phyloP scores from a whole-genome alignment of 2,113 vertebrate species.

The Dermatemys mawii region DNA sequence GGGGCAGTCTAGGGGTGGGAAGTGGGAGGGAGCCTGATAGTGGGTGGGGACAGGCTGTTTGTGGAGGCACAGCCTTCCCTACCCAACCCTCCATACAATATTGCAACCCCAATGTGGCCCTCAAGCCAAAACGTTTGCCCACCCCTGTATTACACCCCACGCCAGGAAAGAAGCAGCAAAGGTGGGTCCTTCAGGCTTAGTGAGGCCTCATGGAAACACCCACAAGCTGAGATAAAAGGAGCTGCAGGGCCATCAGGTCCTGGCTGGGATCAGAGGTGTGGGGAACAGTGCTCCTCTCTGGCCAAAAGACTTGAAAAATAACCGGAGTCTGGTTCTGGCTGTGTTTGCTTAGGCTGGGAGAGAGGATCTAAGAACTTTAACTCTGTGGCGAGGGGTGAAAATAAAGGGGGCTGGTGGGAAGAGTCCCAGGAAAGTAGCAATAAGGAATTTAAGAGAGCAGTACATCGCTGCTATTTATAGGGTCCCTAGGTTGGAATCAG shows the following conservation, averaged over 20 bases:
- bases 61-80: too few relatives aligned
- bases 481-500: neutral
- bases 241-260: neutral
- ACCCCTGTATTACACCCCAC: too few relatives aligned
- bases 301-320: neutral
- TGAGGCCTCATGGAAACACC: neutral
- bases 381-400: neutral
- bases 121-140: too few relatives aligned
- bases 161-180: neutral
- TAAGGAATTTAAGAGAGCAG: neutral
- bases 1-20: too few relatives aligned
- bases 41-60: too few relatives aligned
- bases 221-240: neutral
- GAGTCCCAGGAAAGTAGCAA: neutral
- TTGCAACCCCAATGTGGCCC: too few relatives aligned
- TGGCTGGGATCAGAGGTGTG: neutral
- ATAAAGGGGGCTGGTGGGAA: neutral
- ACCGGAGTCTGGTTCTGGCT: neutral
- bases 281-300: neutral
- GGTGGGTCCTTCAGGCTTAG: neutral
- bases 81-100: too few relatives aligned
- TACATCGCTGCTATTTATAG: neutral
- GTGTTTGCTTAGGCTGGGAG: neutral
- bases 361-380: neutral
- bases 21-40: too few relatives aligned